phyloP scores from a whole-genome alignment of 2,888 invertebrate genomes.

The Trissolcus japonicus region DNA sequence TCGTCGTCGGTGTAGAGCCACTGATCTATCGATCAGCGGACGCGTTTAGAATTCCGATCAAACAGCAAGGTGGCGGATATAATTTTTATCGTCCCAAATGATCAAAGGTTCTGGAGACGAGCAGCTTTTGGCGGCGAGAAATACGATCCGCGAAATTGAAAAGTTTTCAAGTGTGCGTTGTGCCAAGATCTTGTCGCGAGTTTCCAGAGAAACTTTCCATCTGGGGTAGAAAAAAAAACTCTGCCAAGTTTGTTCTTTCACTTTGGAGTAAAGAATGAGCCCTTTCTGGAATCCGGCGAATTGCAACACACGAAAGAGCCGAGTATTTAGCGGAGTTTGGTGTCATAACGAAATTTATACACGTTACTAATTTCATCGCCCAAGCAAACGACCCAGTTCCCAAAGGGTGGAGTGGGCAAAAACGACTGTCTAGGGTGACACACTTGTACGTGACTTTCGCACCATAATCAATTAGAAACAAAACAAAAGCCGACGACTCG shows the following conservation, averaged over 20 bases:
- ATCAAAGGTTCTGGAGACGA: conserved; percentile 12
- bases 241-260: conserved; percentile 24
- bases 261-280: conserved; percentile 14
- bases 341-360: conserved; percentile 7
- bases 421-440: conserved; percentile 8
- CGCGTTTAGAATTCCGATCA: neutral
- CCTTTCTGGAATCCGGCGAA: conserved; percentile 3
- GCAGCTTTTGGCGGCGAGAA: neutral
- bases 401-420: neutral
- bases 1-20: conserved; percentile 3
- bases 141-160: conserved; percentile 28
- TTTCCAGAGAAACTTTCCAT: conserved; percentile 10
- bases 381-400: conserved; percentile 14
- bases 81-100: conserved; percentile 18
- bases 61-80: neutral
- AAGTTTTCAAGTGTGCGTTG: conserved; percentile 22
- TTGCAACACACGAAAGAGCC: conserved; percentile 3
- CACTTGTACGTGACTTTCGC: conserved; percentile 29
- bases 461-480: conserved; percentile 29
- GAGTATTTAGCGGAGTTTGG: conserved; percentile 2
- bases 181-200: conserved; percentile 19
- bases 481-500: neutral
- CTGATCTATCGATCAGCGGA: conserved; percentile 14
- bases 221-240: neutral
- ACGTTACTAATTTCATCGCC: conserved; percentile 16